phyloP scores from a whole-genome alignment of 2,113 vertebrate genomes.

The Chitala chitala region DNA sequence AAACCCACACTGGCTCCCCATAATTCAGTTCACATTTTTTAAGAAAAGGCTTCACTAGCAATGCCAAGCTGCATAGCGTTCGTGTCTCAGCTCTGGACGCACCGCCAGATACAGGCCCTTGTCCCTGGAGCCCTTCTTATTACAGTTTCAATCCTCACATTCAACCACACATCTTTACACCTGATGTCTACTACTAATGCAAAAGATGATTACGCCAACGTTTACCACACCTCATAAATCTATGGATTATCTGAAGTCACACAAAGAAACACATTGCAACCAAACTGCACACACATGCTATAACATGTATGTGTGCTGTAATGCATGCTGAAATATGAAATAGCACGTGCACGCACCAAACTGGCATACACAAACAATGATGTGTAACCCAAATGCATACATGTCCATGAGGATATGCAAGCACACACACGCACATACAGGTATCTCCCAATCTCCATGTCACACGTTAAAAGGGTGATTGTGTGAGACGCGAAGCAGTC shows the following conservation, averaged over 20 bases:
- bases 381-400: not conserved
- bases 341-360: not conserved
- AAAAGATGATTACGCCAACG: too few species aligned
- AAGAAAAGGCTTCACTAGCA: not conserved
- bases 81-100: not conserved
- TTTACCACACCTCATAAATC: too few species aligned
- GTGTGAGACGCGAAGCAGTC: not conserved
- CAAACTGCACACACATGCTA: too few species aligned
- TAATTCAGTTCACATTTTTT: not conserved
- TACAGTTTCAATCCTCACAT: not conserved
- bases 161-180: not conserved
- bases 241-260: too few species aligned
- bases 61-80: not conserved
- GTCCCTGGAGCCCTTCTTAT: not conserved
- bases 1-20: not conserved
- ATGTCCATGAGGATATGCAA: too few species aligned
- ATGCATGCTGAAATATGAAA: too few species aligned
- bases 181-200: too few species aligned
- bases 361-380: not conserved
- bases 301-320: too few species aligned
- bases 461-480: not conserved
- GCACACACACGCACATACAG: not conserved
- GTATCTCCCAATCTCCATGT: not conserved
- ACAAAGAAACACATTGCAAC: too few species aligned
- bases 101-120: not conserved